These are phyloP conservation scores for Cheiracanthium punctorium DNA, from an alignment of 2,888 invertebrate genomes.

Conservation along the genomic window DNA sequence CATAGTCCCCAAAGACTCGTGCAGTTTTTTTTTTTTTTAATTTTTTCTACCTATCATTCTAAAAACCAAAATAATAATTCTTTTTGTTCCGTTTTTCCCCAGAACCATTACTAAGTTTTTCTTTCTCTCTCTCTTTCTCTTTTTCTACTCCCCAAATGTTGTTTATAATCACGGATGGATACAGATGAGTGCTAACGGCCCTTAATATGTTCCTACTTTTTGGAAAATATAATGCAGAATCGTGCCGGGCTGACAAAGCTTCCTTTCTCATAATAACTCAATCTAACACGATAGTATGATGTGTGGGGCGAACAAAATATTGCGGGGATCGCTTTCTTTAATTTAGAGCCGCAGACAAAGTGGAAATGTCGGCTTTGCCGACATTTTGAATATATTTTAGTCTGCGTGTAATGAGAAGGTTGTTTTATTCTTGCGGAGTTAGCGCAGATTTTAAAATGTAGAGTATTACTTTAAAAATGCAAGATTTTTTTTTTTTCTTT, in stretches of 20 bases:
- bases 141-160: conserved; percentile 16
- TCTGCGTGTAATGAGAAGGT: background rate
- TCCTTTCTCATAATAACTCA: conserved; percentile 68
- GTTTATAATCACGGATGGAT: conserved; percentile 46
- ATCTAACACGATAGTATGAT: conserved; percentile 46
- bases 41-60: too few species aligned
- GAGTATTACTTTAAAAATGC: too few species aligned
- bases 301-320: conserved; percentile 54
- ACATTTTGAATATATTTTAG: background rate
- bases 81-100: too few species aligned
- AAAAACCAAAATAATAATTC: too few species aligned
- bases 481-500: too few species aligned
- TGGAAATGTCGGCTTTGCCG: background rate
- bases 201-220: conserved; percentile 49
- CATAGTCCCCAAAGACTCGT: too few species aligned
- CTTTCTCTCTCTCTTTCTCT: conserved; percentile 13
- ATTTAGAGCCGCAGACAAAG: background rate
- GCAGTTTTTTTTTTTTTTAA: too few species aligned
- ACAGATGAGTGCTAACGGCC: conserved; percentile 46
- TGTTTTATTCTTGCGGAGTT: too few species aligned
- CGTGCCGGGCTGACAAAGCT: conserved; percentile 58
- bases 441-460: too few species aligned
- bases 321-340: conserved; percentile 21
- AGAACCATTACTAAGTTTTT: background rate
- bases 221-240: conserved; percentile 56